Evolutionary conservation across 1,140 invertebrate genomes (phyloP), one percentile per base, ranked within the genome.

Genomic region (Zaprionus camerounensis): DNA sequence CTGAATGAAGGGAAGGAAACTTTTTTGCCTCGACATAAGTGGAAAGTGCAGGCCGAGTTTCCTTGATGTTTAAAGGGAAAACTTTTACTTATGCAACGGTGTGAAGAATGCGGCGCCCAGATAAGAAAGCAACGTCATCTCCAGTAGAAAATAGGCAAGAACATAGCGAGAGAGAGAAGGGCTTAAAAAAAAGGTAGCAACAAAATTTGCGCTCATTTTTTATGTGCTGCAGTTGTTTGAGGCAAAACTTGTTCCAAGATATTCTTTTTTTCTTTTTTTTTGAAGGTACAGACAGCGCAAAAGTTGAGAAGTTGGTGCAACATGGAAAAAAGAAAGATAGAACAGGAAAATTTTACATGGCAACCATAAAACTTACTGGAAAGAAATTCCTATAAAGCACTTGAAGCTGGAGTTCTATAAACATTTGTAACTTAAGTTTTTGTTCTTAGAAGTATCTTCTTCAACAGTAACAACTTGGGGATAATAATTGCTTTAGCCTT

Each of bases 21-120:
- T 55, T 70, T 24, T 55, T 53, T 53, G 11, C 20, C 20, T 9
- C 26, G 20, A 15, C 6, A 24, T 51, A 51, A 49, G 46, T 49
- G 46, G 41, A n/a, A 46, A 51, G 3, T 24, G 11, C 46, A 51
- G 53, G 20, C 24, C 24, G 26, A 28, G 22, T 56, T 56, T 46
- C n/a, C 41, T 46, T 17, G 41, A 46, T 46, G 41, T 46, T 46
- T 46, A 17, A 13, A 41, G 56, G 64, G 20, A 51, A 44, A 71
- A 71, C 59, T 71, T 73, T 73, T 67, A n/a, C 17, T 20, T 34
- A 73, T 62, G 49, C 34, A 44, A 66, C 67, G 64, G 49, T 36
- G 44, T 46, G 51, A 63, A 75, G 67, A 71, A 75, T 70, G 67
- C 55, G 20, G n/a, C 53, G 24, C 26, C n/a, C 17, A 63, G 75